phyloP scores from a whole-genome alignment of 2,113 vertebrate genomes.

The Phocoena phocoena region DNA sequence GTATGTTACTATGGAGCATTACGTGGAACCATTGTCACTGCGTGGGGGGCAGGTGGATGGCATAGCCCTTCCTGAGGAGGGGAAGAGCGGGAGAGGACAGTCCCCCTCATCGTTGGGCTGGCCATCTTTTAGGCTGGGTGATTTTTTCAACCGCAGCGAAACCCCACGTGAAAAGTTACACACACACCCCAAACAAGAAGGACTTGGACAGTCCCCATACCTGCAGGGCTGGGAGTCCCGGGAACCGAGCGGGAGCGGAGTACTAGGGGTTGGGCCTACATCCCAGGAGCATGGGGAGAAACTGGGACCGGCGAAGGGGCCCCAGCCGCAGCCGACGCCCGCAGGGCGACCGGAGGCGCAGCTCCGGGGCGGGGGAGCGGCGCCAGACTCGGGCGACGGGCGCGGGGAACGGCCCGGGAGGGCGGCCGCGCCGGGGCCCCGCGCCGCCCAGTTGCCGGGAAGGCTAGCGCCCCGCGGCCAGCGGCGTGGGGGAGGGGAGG shows the following conservation, averaged over 20 bases:
- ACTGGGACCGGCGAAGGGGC: neutral
- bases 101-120: neutral
- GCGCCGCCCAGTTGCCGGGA: slow-evolving; percentile 53
- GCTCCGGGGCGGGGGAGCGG: neutral
- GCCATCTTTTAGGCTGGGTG: neutral
- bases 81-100: neutral
- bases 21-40: slow-evolving; percentile 73
- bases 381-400: neutral
- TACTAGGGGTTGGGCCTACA: neutral
- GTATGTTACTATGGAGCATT: neutral
- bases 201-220: neutral
- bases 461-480: slow-evolving; percentile 59
- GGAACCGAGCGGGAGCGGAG: neutral
- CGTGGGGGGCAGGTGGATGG: slow-evolving; percentile 2
- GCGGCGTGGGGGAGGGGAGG: slow-evolving; percentile 64
- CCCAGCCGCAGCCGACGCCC: neutral
- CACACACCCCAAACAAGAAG: neutral
- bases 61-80: neutral
- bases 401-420: slow-evolving; percentile 20
- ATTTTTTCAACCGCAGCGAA: neutral
- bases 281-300: neutral
- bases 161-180: slow-evolving; percentile 66
- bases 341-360: neutral
- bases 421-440: slow-evolving; percentile 12
- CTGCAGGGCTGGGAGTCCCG: neutral